Conservation (phyloP, 2,888 invertebrate genomes). For the Pachliopta kotzebuea region DNA sequence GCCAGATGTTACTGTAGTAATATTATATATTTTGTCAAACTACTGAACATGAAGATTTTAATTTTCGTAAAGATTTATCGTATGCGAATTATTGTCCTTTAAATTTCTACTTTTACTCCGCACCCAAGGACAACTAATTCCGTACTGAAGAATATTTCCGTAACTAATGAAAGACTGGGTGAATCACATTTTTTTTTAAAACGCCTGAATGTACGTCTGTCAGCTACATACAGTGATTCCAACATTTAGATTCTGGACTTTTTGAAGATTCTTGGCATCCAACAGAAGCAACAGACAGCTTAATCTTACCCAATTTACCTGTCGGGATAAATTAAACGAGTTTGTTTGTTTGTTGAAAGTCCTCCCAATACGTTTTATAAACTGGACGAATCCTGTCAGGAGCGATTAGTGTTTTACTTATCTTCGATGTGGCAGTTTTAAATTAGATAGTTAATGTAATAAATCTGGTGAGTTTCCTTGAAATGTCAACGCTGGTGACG, state of each 20-base stretch:
- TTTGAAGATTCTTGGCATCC: slow-evolving; percentile 59
- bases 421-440: slow-evolving; percentile 48
- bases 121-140: slow-evolving; percentile 75
- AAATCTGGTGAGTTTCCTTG: slow-evolving; percentile 56
- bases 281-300: slow-evolving; percentile 41
- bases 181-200: slow-evolving; percentile 68
- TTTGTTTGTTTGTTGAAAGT: slow-evolving; percentile 17
- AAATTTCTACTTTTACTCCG: slow-evolving; percentile 57
- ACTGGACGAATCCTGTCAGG: background rate
- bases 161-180: slow-evolving; percentile 68
- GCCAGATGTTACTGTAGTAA: slow-evolving; percentile 1
- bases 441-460: slow-evolving; percentile 60
- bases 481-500: slow-evolving; percentile 62
- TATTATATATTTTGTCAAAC: slow-evolving; percentile 25
- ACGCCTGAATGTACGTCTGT: slow-evolving; percentile 58
- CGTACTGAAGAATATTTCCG: slow-evolving; percentile 68
- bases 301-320: slow-evolving; percentile 41
- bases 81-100: slow-evolving; percentile 66
- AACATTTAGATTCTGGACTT: slow-evolving; percentile 61
- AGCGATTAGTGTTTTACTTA: slow-evolving; percentile 39
- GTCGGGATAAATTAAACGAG: slow-evolving; percentile 33
- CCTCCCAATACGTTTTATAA: background rate
- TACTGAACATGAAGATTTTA: slow-evolving; percentile 13
- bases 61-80: slow-evolving; percentile 34
- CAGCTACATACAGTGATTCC: slow-evolving; percentile 56